Conservation (phyloP, 2,797 vertebrate genomes). For the Rhinogobio ventralis region DNA sequence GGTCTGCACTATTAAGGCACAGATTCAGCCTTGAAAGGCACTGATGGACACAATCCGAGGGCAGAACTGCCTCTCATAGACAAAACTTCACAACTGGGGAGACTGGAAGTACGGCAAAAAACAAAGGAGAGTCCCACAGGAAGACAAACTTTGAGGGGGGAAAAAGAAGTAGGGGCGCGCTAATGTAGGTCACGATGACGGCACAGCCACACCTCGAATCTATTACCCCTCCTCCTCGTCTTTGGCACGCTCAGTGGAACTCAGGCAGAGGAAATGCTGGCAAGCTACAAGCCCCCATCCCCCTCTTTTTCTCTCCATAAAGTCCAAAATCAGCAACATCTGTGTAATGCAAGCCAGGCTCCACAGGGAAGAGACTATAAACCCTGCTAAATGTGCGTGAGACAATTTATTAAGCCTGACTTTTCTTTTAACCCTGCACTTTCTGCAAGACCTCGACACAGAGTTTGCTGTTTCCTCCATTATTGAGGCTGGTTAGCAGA, state of each 20-base stretch:
- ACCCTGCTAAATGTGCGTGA: slow-evolving; percentile 54
- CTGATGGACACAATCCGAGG: slow-evolving; percentile 44
- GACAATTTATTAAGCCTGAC: slow-evolving; percentile 55
- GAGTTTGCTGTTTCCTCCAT: slow-evolving; percentile 13
- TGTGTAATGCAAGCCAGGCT: slow-evolving; percentile 76
- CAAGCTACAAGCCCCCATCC: slow-evolving; percentile 56
- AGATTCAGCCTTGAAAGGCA: slow-evolving; percentile 43
- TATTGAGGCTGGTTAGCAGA: slow-evolving; percentile 27
- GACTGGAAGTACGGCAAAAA: slow-evolving; percentile 43
- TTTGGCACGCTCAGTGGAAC: slow-evolving; percentile 59
- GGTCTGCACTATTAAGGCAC: slow-evolving; percentile 38
- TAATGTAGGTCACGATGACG: slow-evolving; percentile 79
- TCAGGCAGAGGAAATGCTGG: slow-evolving; percentile 65
- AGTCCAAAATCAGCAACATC: slow-evolving; percentile 78
- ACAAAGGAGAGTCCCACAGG: slow-evolving; percentile 52
- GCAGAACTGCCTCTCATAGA: slow-evolving; percentile 51
- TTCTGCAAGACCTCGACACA: background rate
- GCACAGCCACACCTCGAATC: slow-evolving; percentile 64
- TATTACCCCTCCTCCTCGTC: slow-evolving; percentile 41
- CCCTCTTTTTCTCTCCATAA: slow-evolving; percentile 55
- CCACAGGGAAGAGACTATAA: slow-evolving; percentile 62
- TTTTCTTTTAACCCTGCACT: slow-evolving; percentile 50
- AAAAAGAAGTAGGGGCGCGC: slow-evolving; percentile 55
- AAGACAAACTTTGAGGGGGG: slow-evolving; percentile 47
- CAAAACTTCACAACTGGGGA: slow-evolving; percentile 37